Conservation (phyloP, 1,140 invertebrate species). For the Cotesia typhae region DNA sequence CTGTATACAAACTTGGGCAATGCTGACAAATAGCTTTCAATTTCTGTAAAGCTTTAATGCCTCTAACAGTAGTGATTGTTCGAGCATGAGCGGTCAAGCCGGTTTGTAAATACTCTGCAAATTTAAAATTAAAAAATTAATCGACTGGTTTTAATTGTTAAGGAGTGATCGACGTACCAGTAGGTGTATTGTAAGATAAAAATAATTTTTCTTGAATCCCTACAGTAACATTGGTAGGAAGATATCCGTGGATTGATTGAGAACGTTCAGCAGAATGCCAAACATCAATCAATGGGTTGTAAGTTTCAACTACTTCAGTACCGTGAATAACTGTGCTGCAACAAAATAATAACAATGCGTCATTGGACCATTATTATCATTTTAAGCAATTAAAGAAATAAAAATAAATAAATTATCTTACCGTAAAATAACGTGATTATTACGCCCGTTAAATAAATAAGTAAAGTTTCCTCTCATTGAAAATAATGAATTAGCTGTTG, state of each 20-base stretch:
- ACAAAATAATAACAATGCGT: slow-evolving; percentile 33
- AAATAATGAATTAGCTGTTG: slow-evolving; percentile 65
- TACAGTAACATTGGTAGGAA: slow-evolving; percentile 66
- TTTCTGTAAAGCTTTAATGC: slow-evolving; percentile 47
- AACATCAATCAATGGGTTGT: slow-evolving; percentile 68
- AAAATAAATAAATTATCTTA: slow-evolving; percentile 41
- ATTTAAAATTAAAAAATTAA: slow-evolving; percentile 10
- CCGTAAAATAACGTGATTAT: slow-evolving; percentile 70
- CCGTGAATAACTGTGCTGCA: slow-evolving; percentile 69
- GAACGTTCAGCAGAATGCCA: slow-evolving; percentile 70
- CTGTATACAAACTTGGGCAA: slow-evolving; percentile 51
- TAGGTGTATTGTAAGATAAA: slow-evolving; percentile 58
- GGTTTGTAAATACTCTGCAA: slow-evolving; percentile 54
- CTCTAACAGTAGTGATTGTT: slow-evolving; percentile 57
- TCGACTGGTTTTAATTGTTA: slow-evolving; percentile 4
- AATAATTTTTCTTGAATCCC: slow-evolving; percentile 57
- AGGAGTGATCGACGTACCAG: slow-evolving; percentile 44
- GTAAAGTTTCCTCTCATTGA: slow-evolving; percentile 70
- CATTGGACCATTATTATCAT: slow-evolving; percentile 28
- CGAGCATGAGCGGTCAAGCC: slow-evolving; percentile 55
- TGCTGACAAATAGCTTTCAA: slow-evolving; percentile 51
- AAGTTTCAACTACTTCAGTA: slow-evolving; percentile 66
- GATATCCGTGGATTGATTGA: slow-evolving; percentile 69
- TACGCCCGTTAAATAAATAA: slow-evolving; percentile 60
- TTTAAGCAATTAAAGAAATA: slow-evolving; percentile 17